Conservation (phyloP, 2,888 invertebrate species). For the Amblyteles armatorius region DNA sequence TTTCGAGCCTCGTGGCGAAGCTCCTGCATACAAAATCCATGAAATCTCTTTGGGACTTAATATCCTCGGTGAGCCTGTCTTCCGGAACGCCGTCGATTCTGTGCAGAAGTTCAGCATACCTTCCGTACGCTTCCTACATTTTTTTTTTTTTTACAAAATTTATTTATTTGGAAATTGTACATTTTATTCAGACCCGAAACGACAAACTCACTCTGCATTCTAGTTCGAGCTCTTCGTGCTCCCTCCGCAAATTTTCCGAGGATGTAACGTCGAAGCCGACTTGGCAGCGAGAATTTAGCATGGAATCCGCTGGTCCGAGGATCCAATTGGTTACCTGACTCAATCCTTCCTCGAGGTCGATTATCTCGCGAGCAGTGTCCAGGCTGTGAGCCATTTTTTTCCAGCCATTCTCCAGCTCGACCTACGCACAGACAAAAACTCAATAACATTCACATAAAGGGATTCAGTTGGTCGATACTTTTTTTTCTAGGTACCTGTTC, state of each 20-base stretch:
- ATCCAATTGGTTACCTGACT: constrained; percentile 92
- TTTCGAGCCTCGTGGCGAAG: constrained; percentile 91
- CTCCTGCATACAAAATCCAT: constrained; percentile 93
- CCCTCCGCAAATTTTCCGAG: constrained; percentile 90
- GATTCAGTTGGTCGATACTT: background rate
- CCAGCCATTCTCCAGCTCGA: constrained; percentile 88
- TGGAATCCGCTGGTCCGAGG: constrained; percentile 90
- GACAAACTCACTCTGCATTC: constrained; percentile 88
- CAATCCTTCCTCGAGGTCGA: constrained; percentile 88
- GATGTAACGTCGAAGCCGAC: constrained; percentile 90
- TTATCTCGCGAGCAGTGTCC: constrained; percentile 87
- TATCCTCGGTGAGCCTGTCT: constrained; percentile 85
- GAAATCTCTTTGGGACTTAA: constrained; percentile 91
- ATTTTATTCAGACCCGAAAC: background rate
- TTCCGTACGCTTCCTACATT: constrained; percentile 90
- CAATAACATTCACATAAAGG: constrained; percentile 4
- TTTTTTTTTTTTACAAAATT: constrained; percentile 11
- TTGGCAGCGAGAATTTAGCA: constrained; percentile 89
- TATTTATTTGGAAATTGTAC: background rate
- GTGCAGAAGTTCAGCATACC: constrained; percentile 91
- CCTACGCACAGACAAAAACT: constrained; percentile 66
- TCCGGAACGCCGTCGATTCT: constrained; percentile 88
- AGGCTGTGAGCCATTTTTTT: constrained; percentile 87
- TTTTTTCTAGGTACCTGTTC: constrained; percentile 84
- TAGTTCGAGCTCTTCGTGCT: constrained; percentile 91